Evolutionary conservation across 2,888 invertebrate genomes (phyloP), one percentile per base, ranked within the genome.

Genomic region (Dicyrtomina minuta): DNA sequence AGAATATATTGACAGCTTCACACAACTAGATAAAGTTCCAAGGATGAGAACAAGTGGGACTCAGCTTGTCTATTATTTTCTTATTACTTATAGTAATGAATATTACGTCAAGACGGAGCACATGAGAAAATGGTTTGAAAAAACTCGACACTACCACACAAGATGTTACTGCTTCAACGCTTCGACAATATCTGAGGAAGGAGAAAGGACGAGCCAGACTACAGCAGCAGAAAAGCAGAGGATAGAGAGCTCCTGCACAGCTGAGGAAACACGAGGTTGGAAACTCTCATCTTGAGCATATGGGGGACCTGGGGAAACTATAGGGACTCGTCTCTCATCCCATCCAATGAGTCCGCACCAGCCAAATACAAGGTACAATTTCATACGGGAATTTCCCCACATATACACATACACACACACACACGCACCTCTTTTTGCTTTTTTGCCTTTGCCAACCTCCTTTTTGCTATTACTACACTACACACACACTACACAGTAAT

Each of bases 111-210:
- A 27, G 8, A 26, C 15, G 62, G 43, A 62, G 62, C 62, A 62
- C 62, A 62, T 49, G 62, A 62, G 49, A 49, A 46, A 27, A 49
- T n/a, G 10, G 13, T n/a, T 12, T 22, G 17, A 24, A 24, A 24
- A 62, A 62, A 62, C 12, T 17, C 10, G 46, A 56, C 46, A 44
- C 26, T 49, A 49, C 64, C 41, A n/a, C n/a, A n/a, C n/a, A 39
- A 61, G 56, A 64, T 69, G 68, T 58, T 64, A 46, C 46, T 59
- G 20, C 49, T 58, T 70, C 65, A 58, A 65, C 41, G 55, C 51
- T 65, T 65, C 65, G 65, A 70, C 69, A 70, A 59, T 70, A 58
- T 70, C 69, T 70, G 69, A 64, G 33, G 15, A 41, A 10, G 41
- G 41, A n/a, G 17, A 27, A 39, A 43, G 43, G 60, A 60, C 41